Conservation (phyloP, 2,888 invertebrate genomes). For the Deilephila porcellus region DNA sequence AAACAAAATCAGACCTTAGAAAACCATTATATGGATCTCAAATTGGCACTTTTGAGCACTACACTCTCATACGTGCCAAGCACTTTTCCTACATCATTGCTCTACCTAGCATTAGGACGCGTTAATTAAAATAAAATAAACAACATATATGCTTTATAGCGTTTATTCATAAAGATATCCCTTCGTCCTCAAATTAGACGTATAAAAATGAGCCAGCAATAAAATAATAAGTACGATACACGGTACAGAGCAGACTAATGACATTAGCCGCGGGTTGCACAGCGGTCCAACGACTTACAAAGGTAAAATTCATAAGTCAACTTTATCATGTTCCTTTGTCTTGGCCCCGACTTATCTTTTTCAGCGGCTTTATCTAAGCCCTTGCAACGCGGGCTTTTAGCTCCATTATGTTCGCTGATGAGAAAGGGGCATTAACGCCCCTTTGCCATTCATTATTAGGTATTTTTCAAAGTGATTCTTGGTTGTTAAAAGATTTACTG, state of each 20-base stretch:
- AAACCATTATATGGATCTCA: no score
- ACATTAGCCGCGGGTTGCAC: neutral
- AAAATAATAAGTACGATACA: slow-evolving; percentile 1
- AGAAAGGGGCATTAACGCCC: neutral
- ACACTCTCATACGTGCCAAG: no score
- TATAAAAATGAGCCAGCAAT: neutral
- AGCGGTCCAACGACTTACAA: neutral
- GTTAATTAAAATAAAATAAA: no score
- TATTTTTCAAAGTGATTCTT: neutral
- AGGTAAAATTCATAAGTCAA: slow-evolving; percentile 20
- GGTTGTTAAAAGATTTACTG: neutral
- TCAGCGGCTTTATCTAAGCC: slow-evolving; percentile 18
- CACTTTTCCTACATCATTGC: no score
- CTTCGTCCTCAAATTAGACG: neutral
- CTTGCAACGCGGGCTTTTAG: slow-evolving; percentile 1
- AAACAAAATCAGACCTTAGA: no score
- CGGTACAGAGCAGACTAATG: neutral
- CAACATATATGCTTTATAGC: neutral
- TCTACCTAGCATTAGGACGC: no score
- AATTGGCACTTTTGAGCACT: no score
- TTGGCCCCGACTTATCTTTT: slow-evolving; percentile 21
- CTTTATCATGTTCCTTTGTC: slow-evolving; percentile 25
- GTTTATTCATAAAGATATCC: neutral
- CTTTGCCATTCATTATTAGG: slow-evolving; percentile 9
- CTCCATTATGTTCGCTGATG: slow-evolving; percentile 9